Evolutionary conservation across 2,113 vertebrate genomes (phyloP).

Genomic region (Mellivora capensis): DNA sequence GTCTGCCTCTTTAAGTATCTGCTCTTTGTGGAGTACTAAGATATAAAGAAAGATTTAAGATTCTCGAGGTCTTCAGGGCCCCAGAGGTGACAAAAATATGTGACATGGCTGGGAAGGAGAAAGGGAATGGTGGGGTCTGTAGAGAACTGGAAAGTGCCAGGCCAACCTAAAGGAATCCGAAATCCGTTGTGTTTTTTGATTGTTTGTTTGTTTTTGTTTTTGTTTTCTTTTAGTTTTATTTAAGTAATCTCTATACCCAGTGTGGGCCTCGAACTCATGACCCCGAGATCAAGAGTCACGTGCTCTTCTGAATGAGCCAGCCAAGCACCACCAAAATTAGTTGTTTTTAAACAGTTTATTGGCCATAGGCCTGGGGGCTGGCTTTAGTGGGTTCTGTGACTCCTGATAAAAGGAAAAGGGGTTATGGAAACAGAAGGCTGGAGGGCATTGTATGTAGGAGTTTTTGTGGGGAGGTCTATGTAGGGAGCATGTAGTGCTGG

Average conservation of each 20-base stretch:
- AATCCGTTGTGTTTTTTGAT: background rate
- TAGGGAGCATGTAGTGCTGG: background rate
- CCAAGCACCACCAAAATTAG: background rate
- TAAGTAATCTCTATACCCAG: background rate
- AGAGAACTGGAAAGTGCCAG: background rate
- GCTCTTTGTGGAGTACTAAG: background rate
- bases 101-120: background rate
- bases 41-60: background rate
- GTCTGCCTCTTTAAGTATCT: background rate
- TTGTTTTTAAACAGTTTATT: background rate
- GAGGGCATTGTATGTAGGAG: too few relatives aligned
- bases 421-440: background rate
- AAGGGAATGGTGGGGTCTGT: background rate
- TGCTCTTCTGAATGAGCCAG: background rate
- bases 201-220: too few relatives aligned
- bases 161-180: background rate
- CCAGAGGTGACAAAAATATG: background rate
- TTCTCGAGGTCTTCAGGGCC: background rate
- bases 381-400: background rate
- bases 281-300: background rate
- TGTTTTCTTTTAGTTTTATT: background rate
- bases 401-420: background rate
- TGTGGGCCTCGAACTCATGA: background rate
- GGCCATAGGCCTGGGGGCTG: background rate
- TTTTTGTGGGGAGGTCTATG: background rate